Base-by-base conservation (phyloP, 1,140 invertebrate genomes). In the Drosophila dunni region DNA sequence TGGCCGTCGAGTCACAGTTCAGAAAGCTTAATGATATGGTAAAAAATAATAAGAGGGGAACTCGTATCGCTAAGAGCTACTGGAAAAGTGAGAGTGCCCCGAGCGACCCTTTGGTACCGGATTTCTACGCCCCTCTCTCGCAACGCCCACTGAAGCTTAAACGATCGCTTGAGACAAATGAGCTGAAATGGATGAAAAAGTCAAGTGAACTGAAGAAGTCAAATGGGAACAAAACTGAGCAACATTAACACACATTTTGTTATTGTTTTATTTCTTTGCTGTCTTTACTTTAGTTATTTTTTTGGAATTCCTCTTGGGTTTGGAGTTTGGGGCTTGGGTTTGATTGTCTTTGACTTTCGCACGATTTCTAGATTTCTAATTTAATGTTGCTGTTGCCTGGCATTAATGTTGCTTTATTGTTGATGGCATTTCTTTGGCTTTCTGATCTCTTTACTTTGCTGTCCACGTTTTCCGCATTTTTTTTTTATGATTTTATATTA, bases 331-430 rank as follows among this genome's bases (percentile, higher is more conserved):
- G 24, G 24, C 24, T 29, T 29, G 24, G 24, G 34, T 67, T 66
- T 38, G 53, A 74, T 74, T 74, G 71, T 75, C 62, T 75, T 67
- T 50, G 48, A 40, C 60, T 77, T 74, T 86, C 79, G 78, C 83
- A 83, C 76, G 83, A 88, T 88, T 88, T 88, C 83, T 89, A 88
- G 83, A 89, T 88, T 88, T 88, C 83, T 89, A 89, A 79, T 62
- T 71, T 71, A 75, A 51, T 53, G 71, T 63, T 44, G 57, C 33
- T 51, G 62, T 51, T 46, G 17, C 17, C 17, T 20, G 17, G 0
- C 17, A 20, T 71, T 71, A 75, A 51, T 53, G 71, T 63, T 53
- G 24, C 15, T 66, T 60, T 46, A 63, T 54, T 36, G 13, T 45
- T 78, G 57, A 38, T 58, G 15, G 33, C 46, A 73, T 74, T 36